Evolutionary conservation across 2,888 invertebrate genomes (phyloP).

Genomic region (Corythucha ciliata): DNA sequence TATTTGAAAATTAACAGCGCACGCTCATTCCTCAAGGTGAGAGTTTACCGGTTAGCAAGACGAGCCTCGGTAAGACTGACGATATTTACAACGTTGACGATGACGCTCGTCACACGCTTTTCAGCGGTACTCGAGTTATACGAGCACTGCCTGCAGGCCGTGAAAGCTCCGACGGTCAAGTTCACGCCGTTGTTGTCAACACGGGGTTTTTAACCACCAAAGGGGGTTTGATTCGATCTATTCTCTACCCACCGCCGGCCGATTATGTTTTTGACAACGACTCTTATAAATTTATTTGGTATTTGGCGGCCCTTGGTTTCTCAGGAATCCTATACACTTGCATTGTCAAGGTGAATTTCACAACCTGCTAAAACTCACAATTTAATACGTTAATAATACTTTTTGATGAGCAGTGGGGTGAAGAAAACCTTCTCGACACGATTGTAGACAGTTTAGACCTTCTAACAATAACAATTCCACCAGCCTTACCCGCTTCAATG

Average conservation of each 20-base stretch:
- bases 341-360: constrained; percentile 45
- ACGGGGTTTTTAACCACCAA: constrained; percentile 61
- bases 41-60: constrained; percentile 87
- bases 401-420: constrained; percentile 32
- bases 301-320: constrained; percentile 45
- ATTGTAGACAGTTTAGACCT: constrained; percentile 75
- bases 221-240: constrained; percentile 67
- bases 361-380: background rate
- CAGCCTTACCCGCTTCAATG: constrained; percentile 84
- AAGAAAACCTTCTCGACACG: constrained; percentile 43
- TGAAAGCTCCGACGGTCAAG: too few species aligned
- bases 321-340: constrained; percentile 49
- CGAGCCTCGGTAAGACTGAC: constrained; percentile 52
- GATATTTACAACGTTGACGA: constrained; percentile 57
- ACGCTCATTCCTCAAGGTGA: constrained; percentile 53
- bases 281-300: constrained; percentile 49
- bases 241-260: constrained; percentile 65
- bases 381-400: constrained; percentile 1
- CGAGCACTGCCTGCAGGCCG: constrained; percentile 56
- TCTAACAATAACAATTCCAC: constrained; percentile 87
- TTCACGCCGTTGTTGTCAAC: constrained; percentile 41
- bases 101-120: constrained; percentile 77
- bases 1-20: background rate
- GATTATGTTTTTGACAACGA: constrained; percentile 70
- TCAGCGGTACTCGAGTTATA: constrained; percentile 71